Conservation (phyloP, 1,140 invertebrate species). For the Lucilia cuprina region DNA sequence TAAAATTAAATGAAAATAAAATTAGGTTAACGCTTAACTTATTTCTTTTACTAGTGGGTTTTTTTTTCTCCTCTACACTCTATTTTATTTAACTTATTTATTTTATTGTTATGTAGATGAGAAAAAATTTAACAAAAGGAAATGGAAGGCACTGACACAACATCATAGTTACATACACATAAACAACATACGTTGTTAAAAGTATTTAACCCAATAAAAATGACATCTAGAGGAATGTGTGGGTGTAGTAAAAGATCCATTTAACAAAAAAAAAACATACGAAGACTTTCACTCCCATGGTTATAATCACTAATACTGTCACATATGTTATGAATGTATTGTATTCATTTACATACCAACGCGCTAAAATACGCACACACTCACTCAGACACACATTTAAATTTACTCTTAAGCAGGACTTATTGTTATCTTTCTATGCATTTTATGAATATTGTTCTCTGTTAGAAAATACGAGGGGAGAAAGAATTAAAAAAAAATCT, state of each 20-base stretch:
- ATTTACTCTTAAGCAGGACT: slow-evolving; percentile 59
- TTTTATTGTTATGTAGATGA: slow-evolving; percentile 62
- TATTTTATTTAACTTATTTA: slow-evolving; percentile 49
- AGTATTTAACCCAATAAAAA: neutral
- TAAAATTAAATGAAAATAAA: slow-evolving; percentile 43
- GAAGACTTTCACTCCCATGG: slow-evolving; percentile 9
- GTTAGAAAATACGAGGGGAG: slow-evolving; percentile 13
- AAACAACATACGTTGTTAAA: neutral
- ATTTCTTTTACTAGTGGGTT: slow-evolving; percentile 29
- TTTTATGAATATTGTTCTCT: slow-evolving; percentile 59
- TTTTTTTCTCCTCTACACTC: neutral
- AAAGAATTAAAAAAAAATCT: slow-evolving; percentile 3
- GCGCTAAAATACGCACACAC: neutral
- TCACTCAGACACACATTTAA: slow-evolving; percentile 15
- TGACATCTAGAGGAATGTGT: neutral
- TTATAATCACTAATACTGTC: slow-evolving; percentile 23
- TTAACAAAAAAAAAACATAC: neutral
- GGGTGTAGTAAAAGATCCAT: neutral
- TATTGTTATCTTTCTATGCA: slow-evolving; percentile 62
- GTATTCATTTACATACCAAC: slow-evolving; percentile 45
- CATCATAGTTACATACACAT: neutral
- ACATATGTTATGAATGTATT: neutral
- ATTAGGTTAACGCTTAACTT: slow-evolving; percentile 59
- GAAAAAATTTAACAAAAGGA: slow-evolving; percentile 40
- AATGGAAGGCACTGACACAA: neutral